A percentile compares a stretch with the other conserved stretches of the same genome.
These are phyloP conservation scores for Noctua fimbriata DNA, from an alignment of 2,888 invertebrate species.

Conservation along the genomic window DNA sequence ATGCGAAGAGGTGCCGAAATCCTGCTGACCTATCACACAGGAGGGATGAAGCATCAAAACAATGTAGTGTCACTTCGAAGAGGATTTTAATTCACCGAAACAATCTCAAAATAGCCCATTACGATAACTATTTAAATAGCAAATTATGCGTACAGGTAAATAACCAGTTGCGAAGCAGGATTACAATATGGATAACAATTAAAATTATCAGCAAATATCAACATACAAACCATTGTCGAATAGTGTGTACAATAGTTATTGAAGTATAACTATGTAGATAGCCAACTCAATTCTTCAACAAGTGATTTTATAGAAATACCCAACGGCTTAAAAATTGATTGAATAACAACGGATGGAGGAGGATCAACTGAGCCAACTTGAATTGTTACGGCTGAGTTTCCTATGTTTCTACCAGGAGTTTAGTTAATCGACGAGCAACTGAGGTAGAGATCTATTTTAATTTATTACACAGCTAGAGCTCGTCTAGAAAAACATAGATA, in stretches of 20 bases:
- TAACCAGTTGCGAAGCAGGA: background rate
- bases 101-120: constrained; percentile 13
- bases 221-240: background rate
- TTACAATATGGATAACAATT: background rate
- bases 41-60: constrained; percentile 1
- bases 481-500: constrained; percentile 30
- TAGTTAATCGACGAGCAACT: background rate
- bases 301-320: constrained; percentile 1
- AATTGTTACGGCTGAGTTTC: background rate
- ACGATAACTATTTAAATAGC: background rate
- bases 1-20: background rate
- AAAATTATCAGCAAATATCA: constrained; percentile 7
- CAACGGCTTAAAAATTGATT: background rate
- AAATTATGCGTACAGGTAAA: constrained; percentile 19
- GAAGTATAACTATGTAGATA: background rate
- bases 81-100: constrained; percentile 9
- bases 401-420: constrained; percentile 2
- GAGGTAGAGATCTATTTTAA: constrained; percentile 8
- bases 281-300: background rate
- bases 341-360: background rate
- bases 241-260: background rate
- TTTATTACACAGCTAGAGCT: constrained; percentile 12
- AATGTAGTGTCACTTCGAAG: background rate
- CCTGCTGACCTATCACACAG: background rate
- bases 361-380: background rate